Evolutionary conservation across 1,140 invertebrate species (phyloP), one percentile per base, ranked within the genome.

Genomic region (Caenorhabditis briggsae): DNA sequence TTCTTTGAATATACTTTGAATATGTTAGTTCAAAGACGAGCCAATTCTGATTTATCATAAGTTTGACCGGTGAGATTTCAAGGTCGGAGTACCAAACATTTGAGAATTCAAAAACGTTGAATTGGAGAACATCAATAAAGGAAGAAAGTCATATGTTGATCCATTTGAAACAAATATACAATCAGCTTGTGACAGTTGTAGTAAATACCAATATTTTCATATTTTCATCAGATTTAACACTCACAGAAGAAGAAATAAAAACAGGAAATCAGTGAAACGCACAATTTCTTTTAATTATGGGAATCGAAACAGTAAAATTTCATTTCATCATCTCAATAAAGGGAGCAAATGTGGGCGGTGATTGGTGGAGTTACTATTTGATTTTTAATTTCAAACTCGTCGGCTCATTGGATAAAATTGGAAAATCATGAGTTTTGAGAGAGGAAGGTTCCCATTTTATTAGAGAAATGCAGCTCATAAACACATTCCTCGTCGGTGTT

Each of bases 11-110:
- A 46, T 18, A 64, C 11, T 23, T 64, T 64, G 23, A 64, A 64
- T 64, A 33, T 61, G 59, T 61, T 46, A 70, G 64, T 70, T 43
- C 46, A 46, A 70, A 16, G 41, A 70, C 41, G 64, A 70, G 64
- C 64, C 43, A 43, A n/a, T 46, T 48, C 18, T 70, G 64, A 70
- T 70, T 48, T 43, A 70, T 70, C 64, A 70, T 11, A 70, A 70
- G 6, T 70, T 70, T 48, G 64, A 70, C 64, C 64, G 64, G 64
- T 70, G 64, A 70, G 43, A 12, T 48, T 64, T 16, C 43, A 16
- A 18, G 58, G 58, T 53, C 50, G 16, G 50, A 53, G 23, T 25
- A 61, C 23, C n/a, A 12, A 12, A 53, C 16, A 12, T 18, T 53
- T 5, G 11, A 53, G 5, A 53, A 18, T 11, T 53, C 50, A 53